A percentile compares a stretch with the other conserved stretches of the same genome.
Evolutionary conservation across 2,888 invertebrate species (phyloP).

Genomic region (Isotomurus palustris): DNA sequence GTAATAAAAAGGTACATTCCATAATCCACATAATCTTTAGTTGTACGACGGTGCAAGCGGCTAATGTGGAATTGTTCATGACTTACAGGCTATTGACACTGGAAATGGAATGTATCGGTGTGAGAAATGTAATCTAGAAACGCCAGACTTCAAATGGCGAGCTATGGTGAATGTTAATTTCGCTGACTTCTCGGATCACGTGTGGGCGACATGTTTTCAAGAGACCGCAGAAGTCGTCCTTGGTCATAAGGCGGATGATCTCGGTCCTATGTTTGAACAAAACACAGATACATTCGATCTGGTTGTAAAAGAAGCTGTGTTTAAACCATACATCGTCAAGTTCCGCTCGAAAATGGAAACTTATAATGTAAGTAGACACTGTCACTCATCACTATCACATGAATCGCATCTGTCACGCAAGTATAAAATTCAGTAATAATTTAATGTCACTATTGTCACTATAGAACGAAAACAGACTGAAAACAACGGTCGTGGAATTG

Average conservation of each 20-base stretch:
- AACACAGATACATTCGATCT: conserved; percentile 63
- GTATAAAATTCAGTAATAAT: conserved; percentile 15
- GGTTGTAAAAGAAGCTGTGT: conserved; percentile 69
- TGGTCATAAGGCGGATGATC: conserved; percentile 64
- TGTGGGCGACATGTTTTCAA: conserved; percentile 88
- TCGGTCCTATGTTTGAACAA: conserved; percentile 61
- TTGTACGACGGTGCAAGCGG: background rate
- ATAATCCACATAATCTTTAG: background rate
- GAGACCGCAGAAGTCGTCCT: conserved; percentile 74
- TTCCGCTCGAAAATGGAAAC: conserved; percentile 83
- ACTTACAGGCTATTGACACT: conserved; percentile 70
- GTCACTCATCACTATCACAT: background rate
- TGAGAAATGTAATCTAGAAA: conserved; percentile 87
- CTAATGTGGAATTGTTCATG: too few species aligned
- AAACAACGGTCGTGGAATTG: conserved; percentile 66
- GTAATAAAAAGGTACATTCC: conserved; percentile 77
- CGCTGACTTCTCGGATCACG: conserved; percentile 79
- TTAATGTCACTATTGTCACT: conserved; percentile 7
- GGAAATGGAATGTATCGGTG: conserved; percentile 85
- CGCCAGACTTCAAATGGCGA: conserved; percentile 78
- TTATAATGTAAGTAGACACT: conserved; percentile 71
- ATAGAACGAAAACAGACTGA: conserved; percentile 76
- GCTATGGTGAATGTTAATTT: conserved; percentile 74
- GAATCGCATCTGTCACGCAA: background rate
- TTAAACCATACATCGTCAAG: conserved; percentile 75